Evolutionary conservation across 2,113 vertebrate species (phyloP), one percentile per base, ranked within the genome.

Genomic region (Rhegmatorhina hoffmannsi): DNA sequence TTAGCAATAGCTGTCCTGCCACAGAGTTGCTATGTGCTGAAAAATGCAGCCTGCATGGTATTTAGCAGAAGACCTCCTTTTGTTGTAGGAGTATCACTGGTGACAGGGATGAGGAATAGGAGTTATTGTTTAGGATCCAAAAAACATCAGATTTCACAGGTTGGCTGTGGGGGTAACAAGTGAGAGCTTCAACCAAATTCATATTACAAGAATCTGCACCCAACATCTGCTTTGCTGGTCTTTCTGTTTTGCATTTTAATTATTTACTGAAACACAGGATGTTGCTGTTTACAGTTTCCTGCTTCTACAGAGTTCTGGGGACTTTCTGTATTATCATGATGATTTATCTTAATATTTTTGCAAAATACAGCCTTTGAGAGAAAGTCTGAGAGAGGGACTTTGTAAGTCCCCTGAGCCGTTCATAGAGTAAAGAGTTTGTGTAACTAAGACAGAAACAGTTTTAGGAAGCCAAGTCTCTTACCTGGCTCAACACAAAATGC

Each of bases 191-290:
- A 86, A 64, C 23, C 12, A 44, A 68, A 78, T 55, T 94, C 17
- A 2, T 47, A 11, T 88, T 79, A 75, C 60, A 17, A 69, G 92
- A 89, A 89, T 81, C 91, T 60, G 60, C 31, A 72, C 44, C 13
- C 68, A 94, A 85, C 94, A 78, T 90, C 90, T 95, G 85, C 69
- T 96, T 86, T 86, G 44, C 66, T 76, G 85, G 49, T 1, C 4
- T 88, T 94, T 91, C 93, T 92, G 82, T 38, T 97, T 92, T 95
- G 92, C 90, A 81, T 97, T 90, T 96, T 77, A 90, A 90, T 94
- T 94, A 92, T 95, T 95, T 95, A 93, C 95, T 81, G 93, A 95
- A 95, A 96, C 72, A 87, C 88, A 84, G 94, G 94, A 96, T 93
- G 80, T 58, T 95, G 76, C 79, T 95, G 83, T 96, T 96, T 93